Base-by-base conservation (phyloP, 2,113 vertebrate genomes). In the Chunga burmeisteri region DNA sequence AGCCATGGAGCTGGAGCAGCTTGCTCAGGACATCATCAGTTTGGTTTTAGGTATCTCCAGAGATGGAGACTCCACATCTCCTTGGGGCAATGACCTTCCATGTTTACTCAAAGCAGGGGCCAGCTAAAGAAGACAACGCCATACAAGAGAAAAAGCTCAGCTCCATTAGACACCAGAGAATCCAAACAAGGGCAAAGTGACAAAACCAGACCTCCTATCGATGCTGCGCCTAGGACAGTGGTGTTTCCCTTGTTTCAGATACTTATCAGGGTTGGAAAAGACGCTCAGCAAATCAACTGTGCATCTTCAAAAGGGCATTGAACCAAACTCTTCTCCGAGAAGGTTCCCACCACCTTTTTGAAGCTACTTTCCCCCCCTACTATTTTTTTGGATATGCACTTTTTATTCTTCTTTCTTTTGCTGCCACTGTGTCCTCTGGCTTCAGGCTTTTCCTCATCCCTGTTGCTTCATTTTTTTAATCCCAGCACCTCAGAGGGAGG, bases 391-490 rank as follows among this genome's bases (percentile, higher is more conserved):
- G 38, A 88, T 58, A 15, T 1, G 2, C 10, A 11, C 25, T 84
- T 78, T 27, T 84, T 36, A 42, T 81, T 81, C 67, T 81, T 13
- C 42, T 81, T 71, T 65, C 38, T 62, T 66, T 83, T 61, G 61
- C 81, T 92, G 80, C 58, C 78, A 10, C 50, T 86, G 11, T 18
- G 40, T 32, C 66, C 84, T 79, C 81, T 47, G 55, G 81, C 92
- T 89, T 50, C 50, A 66, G 71, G 79, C 67, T 89, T 86, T 73
- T 67, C 94, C 82, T 95, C 90, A 49, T 49, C 44, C 23, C 56
- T 89, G 40, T 42, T 91, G 83, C 80, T 94, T 26, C 19, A 84
- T 83, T 82, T 90, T 90, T 70, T 77, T 81, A 94, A 94, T 94
- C 86, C 78, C 86, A 88, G 91, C 85, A 84, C 72, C 77, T 88